These are phyloP conservation scores for Cantharis rufa DNA, from an alignment of 2,888 invertebrate species.

Conservation along the genomic window DNA sequence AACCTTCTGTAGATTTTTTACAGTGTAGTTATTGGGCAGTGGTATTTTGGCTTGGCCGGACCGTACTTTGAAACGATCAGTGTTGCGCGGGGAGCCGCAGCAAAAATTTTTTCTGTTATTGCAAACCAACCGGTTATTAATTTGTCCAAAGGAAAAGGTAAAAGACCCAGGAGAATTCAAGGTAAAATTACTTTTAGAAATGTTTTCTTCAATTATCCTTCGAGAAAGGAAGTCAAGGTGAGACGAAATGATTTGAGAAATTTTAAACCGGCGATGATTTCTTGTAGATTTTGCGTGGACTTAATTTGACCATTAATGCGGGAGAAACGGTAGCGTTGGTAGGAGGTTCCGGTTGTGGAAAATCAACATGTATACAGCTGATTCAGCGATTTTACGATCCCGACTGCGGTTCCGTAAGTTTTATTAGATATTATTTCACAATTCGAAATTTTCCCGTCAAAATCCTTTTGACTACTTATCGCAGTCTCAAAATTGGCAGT, in stretches of 20 bases:
- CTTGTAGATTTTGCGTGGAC: constrained; percentile 64
- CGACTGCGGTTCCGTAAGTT: constrained; percentile 64
- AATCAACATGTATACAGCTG: constrained; percentile 77
- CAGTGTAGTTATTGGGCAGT: constrained; percentile 72
- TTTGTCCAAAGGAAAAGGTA: constrained; percentile 66
- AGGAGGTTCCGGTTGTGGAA: constrained; percentile 76
- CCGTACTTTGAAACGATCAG: constrained; percentile 80
- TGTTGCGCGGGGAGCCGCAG: constrained; percentile 77
- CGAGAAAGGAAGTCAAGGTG: constrained; percentile 74
- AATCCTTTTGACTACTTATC: no score
- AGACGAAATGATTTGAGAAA: constrained; percentile 26
- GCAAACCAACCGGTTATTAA: constrained; percentile 77
- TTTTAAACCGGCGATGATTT: constrained; percentile 5
- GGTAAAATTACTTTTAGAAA: constrained; percentile 74
- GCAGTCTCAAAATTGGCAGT: no score
- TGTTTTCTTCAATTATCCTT: constrained; percentile 80
- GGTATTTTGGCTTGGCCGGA: constrained; percentile 79
- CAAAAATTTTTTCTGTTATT: constrained; percentile 76
- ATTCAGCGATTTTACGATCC: constrained; percentile 75
- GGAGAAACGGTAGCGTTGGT: constrained; percentile 78
- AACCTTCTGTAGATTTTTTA: constrained; percentile 76
- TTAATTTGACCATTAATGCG: constrained; percentile 66
- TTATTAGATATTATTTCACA: no score
- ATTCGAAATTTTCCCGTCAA: no score
- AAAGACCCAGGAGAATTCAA: constrained; percentile 60